phyloP scores from a whole-genome alignment of 2,888 invertebrate species.

The Aporophyla lueneburgensis region DNA sequence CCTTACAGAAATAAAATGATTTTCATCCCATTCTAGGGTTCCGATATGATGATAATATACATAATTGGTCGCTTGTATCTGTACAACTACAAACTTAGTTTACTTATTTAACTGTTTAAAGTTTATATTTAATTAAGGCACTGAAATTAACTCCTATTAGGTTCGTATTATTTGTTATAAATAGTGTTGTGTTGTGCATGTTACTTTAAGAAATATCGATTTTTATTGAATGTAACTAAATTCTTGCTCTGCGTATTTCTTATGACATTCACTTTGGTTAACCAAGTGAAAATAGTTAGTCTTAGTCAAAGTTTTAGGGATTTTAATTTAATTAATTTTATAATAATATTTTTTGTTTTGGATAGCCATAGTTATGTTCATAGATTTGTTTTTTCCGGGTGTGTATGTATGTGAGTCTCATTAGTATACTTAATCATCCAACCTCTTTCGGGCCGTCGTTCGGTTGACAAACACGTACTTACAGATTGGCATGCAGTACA shows the following conservation, averaged over 20 bases:
- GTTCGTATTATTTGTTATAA: constrained; percentile 27
- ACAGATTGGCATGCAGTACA: constrained; percentile 65
- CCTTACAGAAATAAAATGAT: not conserved
- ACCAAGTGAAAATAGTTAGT: constrained; percentile 29
- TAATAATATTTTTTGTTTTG: not conserved
- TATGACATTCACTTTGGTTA: constrained; percentile 52
- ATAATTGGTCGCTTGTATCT: not conserved
- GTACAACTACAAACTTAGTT: constrained; percentile 7
- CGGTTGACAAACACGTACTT: constrained; percentile 35
- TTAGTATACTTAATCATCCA: constrained; percentile 33
- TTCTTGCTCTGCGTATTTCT: constrained; percentile 50
- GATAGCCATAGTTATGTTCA: constrained; percentile 33
- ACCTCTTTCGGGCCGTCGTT: constrained; percentile 18
- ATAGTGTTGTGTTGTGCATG: constrained; percentile 39
- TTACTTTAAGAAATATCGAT: constrained; percentile 32
- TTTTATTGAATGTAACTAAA: constrained; percentile 31
- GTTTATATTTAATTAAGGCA: not conserved
- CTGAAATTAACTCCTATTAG: constrained; percentile 1
- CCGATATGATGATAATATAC: constrained; percentile 38
- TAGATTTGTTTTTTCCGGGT: constrained; percentile 10
- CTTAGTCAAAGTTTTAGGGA: constrained; percentile 9
- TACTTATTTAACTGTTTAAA: constrained; percentile 17
- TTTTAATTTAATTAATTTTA: not conserved
- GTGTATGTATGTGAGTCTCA: constrained; percentile 46
- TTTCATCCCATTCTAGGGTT: not conserved